Base-by-base conservation (phyloP, 2,888 invertebrate species). In the Macaria liturata region DNA sequence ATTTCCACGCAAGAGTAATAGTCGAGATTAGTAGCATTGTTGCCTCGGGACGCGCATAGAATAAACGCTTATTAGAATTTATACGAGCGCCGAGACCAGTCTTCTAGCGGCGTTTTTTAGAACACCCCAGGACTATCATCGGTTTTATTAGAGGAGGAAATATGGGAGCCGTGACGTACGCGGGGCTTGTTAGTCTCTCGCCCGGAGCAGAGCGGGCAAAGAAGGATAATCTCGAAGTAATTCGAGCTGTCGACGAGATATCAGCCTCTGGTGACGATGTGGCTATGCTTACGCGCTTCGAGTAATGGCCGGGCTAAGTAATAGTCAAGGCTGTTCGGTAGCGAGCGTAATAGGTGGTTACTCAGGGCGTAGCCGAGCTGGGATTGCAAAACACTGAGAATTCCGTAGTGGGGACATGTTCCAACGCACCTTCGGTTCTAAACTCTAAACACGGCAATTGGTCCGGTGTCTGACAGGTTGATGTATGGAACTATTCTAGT, bases 301-400 rank as follows among this genome's bases (percentile, higher is more conserved):
- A 67, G 78, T 86, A 86, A 87, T 87, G 78, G 79, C 68, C 75
- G 71, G 77, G 74, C 68, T 70, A 75, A 83, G 86, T 83, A 85
- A 86, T 83, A 88, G 80, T 83, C 89, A 90, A 91, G 90, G 88
- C 72, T 90, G 81, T 83, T 78, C 89, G 64, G 90, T 91, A 91
- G 91, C 91, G 85, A 81, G 68, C 72, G 83, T 89, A 87, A 88
- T 89, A 86, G 88, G 86, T 84, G 83, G 86, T 80, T 74, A 69
- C 70, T 70, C 70, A 79, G 86, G 91, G 91, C 90, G 90, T 88
- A 80, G 82, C 80, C 79, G 76, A 67, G 59, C 46, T 60, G 54
- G 57, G 64, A 45, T 88, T 89, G 86, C 86, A 84, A 82, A 88
- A 88, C 67, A 62, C 7, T 60, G 67, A 79, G 86, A 87, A 86